phyloP scores from a whole-genome alignment of 2,113 vertebrate genomes.

The Corynorhinus townsendii region DNA sequence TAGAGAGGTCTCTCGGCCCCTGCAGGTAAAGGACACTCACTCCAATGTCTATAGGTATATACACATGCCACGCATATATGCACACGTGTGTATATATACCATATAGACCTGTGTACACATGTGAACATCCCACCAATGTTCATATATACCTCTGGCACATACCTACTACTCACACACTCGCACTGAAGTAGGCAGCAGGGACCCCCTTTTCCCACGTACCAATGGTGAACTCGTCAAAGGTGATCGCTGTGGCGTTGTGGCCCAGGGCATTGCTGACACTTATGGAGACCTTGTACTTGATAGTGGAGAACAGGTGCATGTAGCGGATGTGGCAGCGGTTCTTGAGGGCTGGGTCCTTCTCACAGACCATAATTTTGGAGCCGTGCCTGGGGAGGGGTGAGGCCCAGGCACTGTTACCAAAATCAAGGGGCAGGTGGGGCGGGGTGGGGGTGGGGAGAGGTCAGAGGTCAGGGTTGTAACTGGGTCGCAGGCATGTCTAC shows the following conservation, averaged over 20 bases:
- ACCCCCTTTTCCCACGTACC: conserved; percentile 77
- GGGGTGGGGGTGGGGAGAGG: neutral
- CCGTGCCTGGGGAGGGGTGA: conserved; percentile 79
- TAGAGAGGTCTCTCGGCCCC: accelerated
- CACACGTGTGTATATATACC: neutral
- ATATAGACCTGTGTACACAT: neutral
- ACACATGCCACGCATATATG: neutral
- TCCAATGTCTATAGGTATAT: neutral
- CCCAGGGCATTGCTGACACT: conserved; percentile 93
- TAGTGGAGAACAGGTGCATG: conserved; percentile 93
- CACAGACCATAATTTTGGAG: conserved; percentile 88
- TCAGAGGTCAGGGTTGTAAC: conserved; percentile 27
- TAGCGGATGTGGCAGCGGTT: conserved; percentile 95
- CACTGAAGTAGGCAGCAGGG: neutral
- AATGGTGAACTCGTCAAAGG: conserved; percentile 93
- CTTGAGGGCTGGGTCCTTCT: conserved; percentile 90
- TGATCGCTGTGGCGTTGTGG: conserved; percentile 82
- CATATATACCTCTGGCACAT: neutral
- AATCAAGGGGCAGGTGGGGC: neutral
- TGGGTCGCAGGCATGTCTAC: conserved; percentile 59
- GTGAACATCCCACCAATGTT: neutral
- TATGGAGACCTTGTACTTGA: conserved; percentile 94
- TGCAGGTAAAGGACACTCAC: neutral
- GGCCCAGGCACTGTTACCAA: conserved; percentile 48
- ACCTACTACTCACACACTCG: neutral